A percentile compares a stretch with the other conserved stretches of the same genome.
Evolutionary conservation across 37 sponge, comb jelly and placozoan genomes (phyloP).

Genomic region (Tethya wilhelma): DNA sequence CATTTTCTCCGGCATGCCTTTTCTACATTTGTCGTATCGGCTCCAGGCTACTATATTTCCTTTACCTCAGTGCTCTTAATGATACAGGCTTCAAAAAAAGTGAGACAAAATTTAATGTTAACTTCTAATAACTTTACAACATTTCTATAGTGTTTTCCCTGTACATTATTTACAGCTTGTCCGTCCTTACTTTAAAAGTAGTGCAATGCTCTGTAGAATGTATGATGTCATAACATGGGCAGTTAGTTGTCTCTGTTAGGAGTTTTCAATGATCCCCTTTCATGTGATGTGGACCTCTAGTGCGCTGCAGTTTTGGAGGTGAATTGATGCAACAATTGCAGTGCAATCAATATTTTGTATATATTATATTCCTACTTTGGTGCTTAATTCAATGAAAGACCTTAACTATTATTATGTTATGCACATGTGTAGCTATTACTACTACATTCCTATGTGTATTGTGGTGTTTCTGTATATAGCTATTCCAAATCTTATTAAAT

Average conservation of each 20-base stretch:
- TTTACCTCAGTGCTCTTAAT: constrained; percentile 51
- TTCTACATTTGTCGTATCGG: constrained; percentile 73
- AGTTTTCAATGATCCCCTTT: constrained; percentile 26
- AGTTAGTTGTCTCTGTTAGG: constrained; percentile 33
- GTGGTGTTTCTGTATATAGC: constrained; percentile 2
- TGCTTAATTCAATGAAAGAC: no score
- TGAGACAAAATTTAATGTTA: no score
- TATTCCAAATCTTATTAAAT: no score
- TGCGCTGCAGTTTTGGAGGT: constrained; percentile 37
- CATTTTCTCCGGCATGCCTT: constrained; percentile 32
- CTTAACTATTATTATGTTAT: no score
- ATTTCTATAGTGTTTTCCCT: no score
- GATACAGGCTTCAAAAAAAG: constrained; percentile 71
- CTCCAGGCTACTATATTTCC: constrained; percentile 84
- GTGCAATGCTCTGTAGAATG: constrained; percentile 2
- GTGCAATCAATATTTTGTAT: no score
- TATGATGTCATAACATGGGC: constrained; percentile 75
- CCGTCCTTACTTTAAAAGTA: constrained; percentile 57
- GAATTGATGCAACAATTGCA: no score
- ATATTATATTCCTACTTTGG: no score
- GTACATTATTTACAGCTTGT: constrained; percentile 51
- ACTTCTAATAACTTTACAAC: no score
- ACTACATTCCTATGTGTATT: constrained; percentile 25
- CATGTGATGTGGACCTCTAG: neutral
- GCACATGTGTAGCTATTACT: constrained; percentile 34